Base-by-base conservation (phyloP, 2,888 invertebrate species). In the Morpho achilles region DNA sequence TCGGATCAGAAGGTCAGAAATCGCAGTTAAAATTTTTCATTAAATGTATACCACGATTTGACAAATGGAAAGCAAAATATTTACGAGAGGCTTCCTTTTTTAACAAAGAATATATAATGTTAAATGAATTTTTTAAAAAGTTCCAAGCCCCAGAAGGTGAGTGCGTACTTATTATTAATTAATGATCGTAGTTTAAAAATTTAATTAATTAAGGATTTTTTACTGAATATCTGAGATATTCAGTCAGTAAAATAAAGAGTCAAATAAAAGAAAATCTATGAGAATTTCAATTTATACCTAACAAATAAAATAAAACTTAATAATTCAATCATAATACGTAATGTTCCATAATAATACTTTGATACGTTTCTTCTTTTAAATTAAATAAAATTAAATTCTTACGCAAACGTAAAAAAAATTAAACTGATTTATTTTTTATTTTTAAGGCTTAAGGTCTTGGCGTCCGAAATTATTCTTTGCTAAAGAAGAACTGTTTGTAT, bases 41-140 rank as follows among this genome's bases (percentile, higher is more conserved):
- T 0, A 94, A 94, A 74, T 85, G 91, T 7, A 77, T 93, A 55
- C 94, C 94, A 0, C 79, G 79, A 58, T 85, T 84, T 9, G 81
- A 92, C 51, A 72, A 79, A 8, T 91, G 91, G 68, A 91, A 91
- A 67, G 85, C 80, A 0, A 66, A 82, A 8, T 86, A 83, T 69
- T 60, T 88, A 7, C 72, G 68, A 23, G 78, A 87, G 50, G 58
- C 73, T 3, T 68, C 58, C 0, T 87, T 88, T 63, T 87, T 88
- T 59, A 68, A 72, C 32, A 87, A 87, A 56, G 88, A 88, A 60
- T 82, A 74, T 61, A 57, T 74, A 1, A 82, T 85, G 83, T 67
- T 88, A 42, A 80, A 69, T 60, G 65, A 70, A 3, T 72, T 88
- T 40, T 88, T 88, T 45, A 69, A 68, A 46, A 68, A 79, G 50